A percentile compares a stretch with the other conserved stretches of the same genome.
Evolutionary conservation across 1,140 invertebrate genomes (phyloP).

Genomic region (Hyles vespertilio): DNA sequence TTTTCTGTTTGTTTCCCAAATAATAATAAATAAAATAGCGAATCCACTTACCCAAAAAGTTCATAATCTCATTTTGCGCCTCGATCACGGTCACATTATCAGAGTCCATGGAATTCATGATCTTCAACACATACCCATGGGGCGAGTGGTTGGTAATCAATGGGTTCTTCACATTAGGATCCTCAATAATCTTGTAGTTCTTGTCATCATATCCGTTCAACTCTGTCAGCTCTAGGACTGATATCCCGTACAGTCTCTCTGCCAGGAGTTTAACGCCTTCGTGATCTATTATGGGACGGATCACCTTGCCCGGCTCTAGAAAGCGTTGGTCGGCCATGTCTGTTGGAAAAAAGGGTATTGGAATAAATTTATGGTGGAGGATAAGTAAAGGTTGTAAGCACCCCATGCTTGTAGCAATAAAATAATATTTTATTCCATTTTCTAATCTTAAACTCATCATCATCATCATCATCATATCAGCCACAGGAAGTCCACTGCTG

Average conservation of each 20-base stretch:
- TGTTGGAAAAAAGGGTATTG: slow-evolving; percentile 1
- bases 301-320: slow-evolving; percentile 77
- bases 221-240: slow-evolving; percentile 79
- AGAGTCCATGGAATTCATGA: slow-evolving; percentile 88
- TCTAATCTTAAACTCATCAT: too few relatives aligned
- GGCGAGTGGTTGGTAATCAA: slow-evolving; percentile 72
- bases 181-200: slow-evolving; percentile 80
- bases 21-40: background rate
- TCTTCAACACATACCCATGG: slow-evolving; percentile 87
- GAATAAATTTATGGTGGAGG: too few relatives aligned
- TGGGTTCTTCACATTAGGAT: slow-evolving; percentile 77
- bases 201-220: slow-evolving; percentile 89
- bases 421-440: too few relatives aligned
- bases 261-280: slow-evolving; percentile 77
- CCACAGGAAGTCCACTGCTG: too few relatives aligned
- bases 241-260: slow-evolving; percentile 82
- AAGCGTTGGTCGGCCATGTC: slow-evolving; percentile 34
- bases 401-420: too few relatives aligned
- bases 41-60: slow-evolving; percentile 77
- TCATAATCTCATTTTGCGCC: slow-evolving; percentile 82
- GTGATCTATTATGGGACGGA: slow-evolving; percentile 78
- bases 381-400: too few relatives aligned
- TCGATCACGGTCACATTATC: slow-evolving; percentile 80
- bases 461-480: too few relatives aligned
- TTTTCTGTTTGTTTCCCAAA: too few relatives aligned